Evolutionary conservation across 2,113 vertebrate species (phyloP).

Genomic region (Nycticebus coucang): DNA sequence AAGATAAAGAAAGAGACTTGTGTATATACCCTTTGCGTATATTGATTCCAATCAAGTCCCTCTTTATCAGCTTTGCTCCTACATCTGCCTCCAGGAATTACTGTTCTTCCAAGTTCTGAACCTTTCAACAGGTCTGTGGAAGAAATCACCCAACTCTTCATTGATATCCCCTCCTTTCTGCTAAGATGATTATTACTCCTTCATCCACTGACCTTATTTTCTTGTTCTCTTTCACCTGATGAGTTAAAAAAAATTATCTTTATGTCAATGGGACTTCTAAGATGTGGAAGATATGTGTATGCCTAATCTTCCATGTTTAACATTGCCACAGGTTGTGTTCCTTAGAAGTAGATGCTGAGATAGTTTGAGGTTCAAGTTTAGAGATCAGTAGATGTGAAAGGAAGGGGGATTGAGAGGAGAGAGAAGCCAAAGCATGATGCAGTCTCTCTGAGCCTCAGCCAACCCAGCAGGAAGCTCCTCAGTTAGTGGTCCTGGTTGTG

Average conservation of each 20-base stretch:
- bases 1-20: neutral
- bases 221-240: neutral
- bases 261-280: slow-evolving; percentile 7
- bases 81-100: neutral
- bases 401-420: neutral
- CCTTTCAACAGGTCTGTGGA: neutral
- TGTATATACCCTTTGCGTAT: neutral
- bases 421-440: neutral
- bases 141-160: neutral
- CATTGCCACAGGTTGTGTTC: neutral
- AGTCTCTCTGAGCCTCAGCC: neutral
- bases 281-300: neutral
- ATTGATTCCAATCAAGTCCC: slow-evolving; percentile 5
- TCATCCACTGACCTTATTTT: neutral
- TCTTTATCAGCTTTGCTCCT: neutral
- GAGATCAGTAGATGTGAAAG: slow-evolving; percentile 9
- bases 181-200: neutral
- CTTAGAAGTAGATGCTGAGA: neutral
- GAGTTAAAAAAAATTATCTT: slow-evolving; percentile 23
- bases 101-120: neutral
- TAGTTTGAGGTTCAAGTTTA: slow-evolving; percentile 7
- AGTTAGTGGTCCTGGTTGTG: neutral
- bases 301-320: neutral
- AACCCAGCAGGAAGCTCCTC: neutral
- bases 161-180: neutral